Conservation (phyloP, 2,888 invertebrate genomes). For the Pteria penguin region DNA sequence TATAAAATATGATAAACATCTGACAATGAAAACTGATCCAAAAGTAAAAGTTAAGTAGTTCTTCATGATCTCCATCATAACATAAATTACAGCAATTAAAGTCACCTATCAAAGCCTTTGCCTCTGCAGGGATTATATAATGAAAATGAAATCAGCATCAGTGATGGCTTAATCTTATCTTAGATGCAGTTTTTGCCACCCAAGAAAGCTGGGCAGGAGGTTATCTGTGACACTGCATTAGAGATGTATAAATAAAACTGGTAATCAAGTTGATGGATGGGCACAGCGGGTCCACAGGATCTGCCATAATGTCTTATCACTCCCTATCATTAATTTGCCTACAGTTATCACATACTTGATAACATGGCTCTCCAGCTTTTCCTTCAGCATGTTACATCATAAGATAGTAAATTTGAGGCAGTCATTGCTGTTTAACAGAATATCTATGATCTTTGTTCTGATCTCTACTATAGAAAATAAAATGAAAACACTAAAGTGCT, state of each 20-base stretch:
- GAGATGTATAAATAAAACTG: slow-evolving; percentile 19
- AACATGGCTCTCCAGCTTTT: no score
- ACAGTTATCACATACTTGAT: neutral
- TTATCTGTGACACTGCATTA: slow-evolving; percentile 33
- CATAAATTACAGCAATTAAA: slow-evolving; percentile 25
- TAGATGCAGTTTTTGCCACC: slow-evolving; percentile 26
- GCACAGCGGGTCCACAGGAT: neutral
- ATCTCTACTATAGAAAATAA: no score
- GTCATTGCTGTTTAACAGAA: no score
- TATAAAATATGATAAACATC: no score
- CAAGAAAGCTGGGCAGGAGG: slow-evolving; percentile 16
- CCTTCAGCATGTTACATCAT: no score
- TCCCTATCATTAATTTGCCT: neutral
- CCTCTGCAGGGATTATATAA: slow-evolving; percentile 26
- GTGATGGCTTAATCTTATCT: slow-evolving; percentile 21
- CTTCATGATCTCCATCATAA: neutral
- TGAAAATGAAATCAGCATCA: neutral
- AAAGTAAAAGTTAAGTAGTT: slow-evolving; percentile 1
- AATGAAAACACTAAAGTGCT: no score
- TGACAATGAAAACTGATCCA: neutral
- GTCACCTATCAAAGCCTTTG: slow-evolving; percentile 17
- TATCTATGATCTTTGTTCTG: no score
- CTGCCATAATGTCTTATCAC: neutral
- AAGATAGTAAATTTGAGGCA: no score
- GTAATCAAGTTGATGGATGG: neutral